Conservation (phyloP, 2,113 vertebrate genomes). For the Cnemophilus loriae region DNA sequence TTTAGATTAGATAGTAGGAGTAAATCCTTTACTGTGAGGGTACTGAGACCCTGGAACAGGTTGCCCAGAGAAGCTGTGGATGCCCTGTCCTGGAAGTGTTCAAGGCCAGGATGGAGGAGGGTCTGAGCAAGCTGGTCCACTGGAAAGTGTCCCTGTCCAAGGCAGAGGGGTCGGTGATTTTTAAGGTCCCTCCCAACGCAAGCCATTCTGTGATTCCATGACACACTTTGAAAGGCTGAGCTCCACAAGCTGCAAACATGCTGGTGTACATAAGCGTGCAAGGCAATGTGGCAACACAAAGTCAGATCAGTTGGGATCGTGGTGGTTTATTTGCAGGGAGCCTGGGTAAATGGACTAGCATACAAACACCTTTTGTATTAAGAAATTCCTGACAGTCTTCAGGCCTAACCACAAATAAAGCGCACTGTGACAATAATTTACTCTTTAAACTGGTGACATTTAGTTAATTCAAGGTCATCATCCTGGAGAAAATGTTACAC, state of each 20-base stretch:
- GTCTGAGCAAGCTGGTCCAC: neutral
- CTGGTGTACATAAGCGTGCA: neutral
- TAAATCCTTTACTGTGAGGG: neutral
- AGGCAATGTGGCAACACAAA: neutral
- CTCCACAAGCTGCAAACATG: neutral
- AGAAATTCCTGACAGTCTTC: neutral
- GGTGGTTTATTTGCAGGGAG: neutral
- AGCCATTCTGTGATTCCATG: neutral
- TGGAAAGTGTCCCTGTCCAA: neutral
- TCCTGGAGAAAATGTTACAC: conserved; percentile 13
- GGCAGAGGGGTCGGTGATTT: neutral
- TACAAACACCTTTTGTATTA: conserved; percentile 2
- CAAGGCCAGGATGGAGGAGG: neutral
- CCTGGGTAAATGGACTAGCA: neutral
- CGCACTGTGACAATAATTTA: conserved; percentile 7
- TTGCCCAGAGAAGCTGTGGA: neutral
- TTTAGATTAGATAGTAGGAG: neutral
- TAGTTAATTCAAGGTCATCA: conserved; percentile 31
- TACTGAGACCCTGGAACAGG: neutral
- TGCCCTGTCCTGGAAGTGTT: neutral
- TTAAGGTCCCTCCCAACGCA: neutral
- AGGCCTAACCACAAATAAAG: conserved; percentile 23
- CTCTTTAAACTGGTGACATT: neutral
- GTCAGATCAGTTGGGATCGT: neutral
- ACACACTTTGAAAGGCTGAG: neutral